Evolutionary conservation across 2,797 vertebrate genomes (phyloP).

Genomic region (Meriones psammophilus): DNA sequence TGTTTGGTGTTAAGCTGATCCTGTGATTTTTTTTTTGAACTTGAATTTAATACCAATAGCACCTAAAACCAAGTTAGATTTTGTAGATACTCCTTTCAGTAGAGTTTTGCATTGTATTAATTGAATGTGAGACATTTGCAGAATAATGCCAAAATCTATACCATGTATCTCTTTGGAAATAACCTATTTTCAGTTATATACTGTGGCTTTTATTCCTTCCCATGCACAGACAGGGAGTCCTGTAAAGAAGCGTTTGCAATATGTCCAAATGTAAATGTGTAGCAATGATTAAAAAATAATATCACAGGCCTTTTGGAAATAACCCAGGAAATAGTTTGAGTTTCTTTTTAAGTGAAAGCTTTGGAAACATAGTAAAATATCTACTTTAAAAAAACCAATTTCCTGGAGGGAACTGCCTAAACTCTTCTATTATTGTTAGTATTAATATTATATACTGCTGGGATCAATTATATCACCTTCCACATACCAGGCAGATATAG

Average conservation of each 20-base stretch:
- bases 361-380: neutral
- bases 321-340: neutral
- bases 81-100: neutral
- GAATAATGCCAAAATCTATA: constrained; percentile 33
- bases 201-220: neutral
- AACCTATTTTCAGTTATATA: neutral
- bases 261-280: constrained; percentile 19
- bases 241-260: constrained; percentile 1
- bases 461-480: neutral
- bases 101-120: constrained; percentile 27
- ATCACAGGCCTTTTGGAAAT: neutral
- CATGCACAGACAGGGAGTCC: neutral
- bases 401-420: constrained; percentile 2
- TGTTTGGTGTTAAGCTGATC: neutral
- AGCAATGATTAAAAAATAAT: neutral
- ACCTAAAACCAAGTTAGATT: constrained; percentile 9
- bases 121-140: neutral
- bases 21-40: neutral
- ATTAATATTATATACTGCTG: neutral
- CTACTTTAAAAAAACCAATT: neutral
- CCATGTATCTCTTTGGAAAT: constrained; percentile 23
- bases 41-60: neutral
- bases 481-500: neutral
- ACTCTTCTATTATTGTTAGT: neutral
- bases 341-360: neutral